These are phyloP conservation scores for Bolborhynchus lineola DNA, from an alignment of 2,113 vertebrate species.

Conservation along the genomic window DNA sequence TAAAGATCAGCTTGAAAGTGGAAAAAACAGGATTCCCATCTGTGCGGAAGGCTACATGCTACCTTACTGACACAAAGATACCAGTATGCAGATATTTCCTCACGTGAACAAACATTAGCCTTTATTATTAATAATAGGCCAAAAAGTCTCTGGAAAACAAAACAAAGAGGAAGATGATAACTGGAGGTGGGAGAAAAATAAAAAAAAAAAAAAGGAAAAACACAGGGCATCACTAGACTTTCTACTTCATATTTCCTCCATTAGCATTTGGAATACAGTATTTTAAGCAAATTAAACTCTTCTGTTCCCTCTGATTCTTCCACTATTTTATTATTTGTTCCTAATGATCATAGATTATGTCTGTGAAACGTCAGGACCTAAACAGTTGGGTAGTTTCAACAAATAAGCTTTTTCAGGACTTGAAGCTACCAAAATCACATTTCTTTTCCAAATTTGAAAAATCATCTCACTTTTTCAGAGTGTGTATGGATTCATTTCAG, in stretches of 20 bases:
- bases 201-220: not conserved
- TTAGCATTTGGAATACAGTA: not conserved
- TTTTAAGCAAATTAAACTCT: not conserved
- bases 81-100: not conserved
- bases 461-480: not conserved
- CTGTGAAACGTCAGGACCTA: not conserved
- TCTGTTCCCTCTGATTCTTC: not conserved
- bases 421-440: not conserved
- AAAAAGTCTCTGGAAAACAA: not conserved
- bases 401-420: not conserved
- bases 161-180: not conserved
- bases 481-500: not conserved
- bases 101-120: not conserved
- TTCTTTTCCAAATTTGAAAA: not conserved
- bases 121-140: not conserved
- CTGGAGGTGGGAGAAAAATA: too few relatives aligned
- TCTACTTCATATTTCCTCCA: not conserved
- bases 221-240: not conserved
- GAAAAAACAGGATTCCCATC: not conserved
- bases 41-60: not conserved
- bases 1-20: not conserved
- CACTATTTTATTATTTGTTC: not conserved
- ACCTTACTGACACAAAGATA: not conserved
- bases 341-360: not conserved
- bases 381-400: not conserved